Percentiles rank a stretch among this genome's conserved stretches.
These are phyloP conservation scores for Nasalis larvatus DNA, from an alignment of 2,113 vertebrate species.

Conservation along the genomic window DNA sequence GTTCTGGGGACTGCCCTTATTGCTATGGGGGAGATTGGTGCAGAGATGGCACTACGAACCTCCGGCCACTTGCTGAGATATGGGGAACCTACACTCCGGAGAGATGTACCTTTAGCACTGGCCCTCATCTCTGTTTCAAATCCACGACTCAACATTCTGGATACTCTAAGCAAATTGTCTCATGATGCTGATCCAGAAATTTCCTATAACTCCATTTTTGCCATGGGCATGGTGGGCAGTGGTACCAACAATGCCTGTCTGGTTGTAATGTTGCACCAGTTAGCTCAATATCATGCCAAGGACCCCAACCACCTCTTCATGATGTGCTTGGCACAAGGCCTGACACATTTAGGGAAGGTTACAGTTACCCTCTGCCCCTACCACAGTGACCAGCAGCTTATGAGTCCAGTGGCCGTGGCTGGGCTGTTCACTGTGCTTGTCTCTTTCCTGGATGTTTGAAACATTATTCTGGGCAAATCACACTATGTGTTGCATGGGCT, in stretches of 20 bases:
- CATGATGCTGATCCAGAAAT: slow-evolving; percentile 98
- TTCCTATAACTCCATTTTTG: slow-evolving; percentile 98
- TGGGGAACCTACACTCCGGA: slow-evolving; percentile 95
- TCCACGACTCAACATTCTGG: slow-evolving; percentile 96
- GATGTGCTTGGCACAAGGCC: slow-evolving; percentile 98
- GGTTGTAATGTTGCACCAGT: slow-evolving; percentile 97
- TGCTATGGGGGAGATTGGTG: slow-evolving; percentile 98
- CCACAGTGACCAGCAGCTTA: slow-evolving; percentile 98
- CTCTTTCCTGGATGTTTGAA: slow-evolving; percentile 98
- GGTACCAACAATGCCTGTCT: slow-evolving; percentile 98
- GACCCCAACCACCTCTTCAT: slow-evolving; percentile 99
- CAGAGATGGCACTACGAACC: slow-evolving; percentile 97
- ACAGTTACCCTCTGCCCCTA: slow-evolving; percentile 98
- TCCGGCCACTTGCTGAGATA: slow-evolving; percentile 99
- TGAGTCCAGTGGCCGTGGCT: slow-evolving; percentile 98
- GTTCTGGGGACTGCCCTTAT: slow-evolving; percentile 97
- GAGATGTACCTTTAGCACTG: slow-evolving; percentile 95
- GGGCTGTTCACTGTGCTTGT: slow-evolving; percentile 96
- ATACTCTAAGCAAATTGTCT: slow-evolving; percentile 99
- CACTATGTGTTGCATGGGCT: slow-evolving; percentile 97
- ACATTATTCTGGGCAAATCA: slow-evolving; percentile 98
- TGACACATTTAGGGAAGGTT: slow-evolving; percentile 98
- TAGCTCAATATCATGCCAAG: slow-evolving; percentile 98
- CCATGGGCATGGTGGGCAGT: slow-evolving; percentile 99
- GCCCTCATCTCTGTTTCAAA: slow-evolving; percentile 98